phyloP scores from a whole-genome alignment of 2,888 invertebrate genomes.

The Parnassius apollo region DNA sequence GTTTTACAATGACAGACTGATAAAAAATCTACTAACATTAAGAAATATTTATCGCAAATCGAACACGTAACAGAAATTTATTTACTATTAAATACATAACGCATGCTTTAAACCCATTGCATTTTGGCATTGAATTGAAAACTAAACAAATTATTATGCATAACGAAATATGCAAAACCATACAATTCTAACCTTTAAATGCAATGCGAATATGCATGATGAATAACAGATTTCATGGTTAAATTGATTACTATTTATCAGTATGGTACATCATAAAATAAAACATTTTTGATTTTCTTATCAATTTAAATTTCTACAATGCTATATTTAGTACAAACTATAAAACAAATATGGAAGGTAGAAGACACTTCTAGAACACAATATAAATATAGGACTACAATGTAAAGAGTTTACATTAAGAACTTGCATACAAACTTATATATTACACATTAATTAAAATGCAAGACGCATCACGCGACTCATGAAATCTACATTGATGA shows the following conservation, averaged over 20 bases:
- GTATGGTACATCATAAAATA: conserved; percentile 58
- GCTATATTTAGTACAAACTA: conserved; percentile 70
- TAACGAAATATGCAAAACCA: conserved; percentile 16
- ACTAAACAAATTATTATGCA: conserved; percentile 31
- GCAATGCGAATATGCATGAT: conserved; percentile 60
- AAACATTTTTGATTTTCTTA: conserved; percentile 62
- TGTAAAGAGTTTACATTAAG: conserved; percentile 77
- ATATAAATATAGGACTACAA: conserved; percentile 78
- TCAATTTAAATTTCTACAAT: conserved; percentile 63
- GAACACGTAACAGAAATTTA: conserved; percentile 74
- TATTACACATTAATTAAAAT: conserved; percentile 75
- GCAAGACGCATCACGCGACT: conserved; percentile 68
- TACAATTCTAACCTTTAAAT: conserved; percentile 31
- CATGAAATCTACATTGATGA: conserved; percentile 66
- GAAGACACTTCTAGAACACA: conserved; percentile 68
- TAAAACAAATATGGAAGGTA: conserved; percentile 76
- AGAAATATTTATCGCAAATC: conserved; percentile 77
- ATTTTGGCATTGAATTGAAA: conserved; percentile 42
- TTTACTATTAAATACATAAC: conserved; percentile 68
- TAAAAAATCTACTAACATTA: conserved; percentile 80
- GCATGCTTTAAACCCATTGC: conserved; percentile 56
- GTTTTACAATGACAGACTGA: conserved; percentile 73
- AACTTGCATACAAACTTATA: conserved; percentile 75
- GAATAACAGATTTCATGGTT: conserved; percentile 66
- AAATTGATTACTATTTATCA: conserved; percentile 66